Evolutionary conservation across 2,888 invertebrate genomes (phyloP).

Genomic region (Autographa gamma): DNA sequence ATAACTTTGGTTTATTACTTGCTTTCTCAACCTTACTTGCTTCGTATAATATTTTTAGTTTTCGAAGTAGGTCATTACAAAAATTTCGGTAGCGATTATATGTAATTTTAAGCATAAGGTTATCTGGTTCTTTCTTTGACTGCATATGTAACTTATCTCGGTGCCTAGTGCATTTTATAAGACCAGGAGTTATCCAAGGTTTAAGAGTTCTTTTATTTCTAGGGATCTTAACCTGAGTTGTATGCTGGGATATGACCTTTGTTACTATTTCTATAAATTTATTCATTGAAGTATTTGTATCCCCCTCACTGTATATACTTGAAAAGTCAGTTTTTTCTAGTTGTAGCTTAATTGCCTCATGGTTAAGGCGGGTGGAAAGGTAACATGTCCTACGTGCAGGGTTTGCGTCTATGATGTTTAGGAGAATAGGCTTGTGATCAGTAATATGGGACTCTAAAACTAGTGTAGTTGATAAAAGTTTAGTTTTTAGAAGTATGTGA

Average conservation of each 20-base stretch:
- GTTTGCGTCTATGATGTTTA: background rate
- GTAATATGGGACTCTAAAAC: slow-evolving; percentile 7
- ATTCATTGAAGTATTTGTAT: background rate
- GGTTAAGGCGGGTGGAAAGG: background rate
- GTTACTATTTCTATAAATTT: background rate
- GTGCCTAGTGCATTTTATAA: slow-evolving; percentile 1
- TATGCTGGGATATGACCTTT: background rate
- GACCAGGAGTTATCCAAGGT: background rate
- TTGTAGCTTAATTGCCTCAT: background rate
- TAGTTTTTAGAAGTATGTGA: background rate
- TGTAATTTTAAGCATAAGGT: background rate
- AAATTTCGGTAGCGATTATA: slow-evolving; percentile 7
- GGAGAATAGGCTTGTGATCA: slow-evolving; percentile 7
- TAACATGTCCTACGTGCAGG: background rate
- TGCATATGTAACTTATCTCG: slow-evolving; percentile 6
- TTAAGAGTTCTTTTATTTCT: background rate
- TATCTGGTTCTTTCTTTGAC: background rate
- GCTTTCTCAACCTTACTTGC: background rate
- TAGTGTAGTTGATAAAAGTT: background rate
- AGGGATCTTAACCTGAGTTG: background rate
- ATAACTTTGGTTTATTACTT: slow-evolving; percentile 4
- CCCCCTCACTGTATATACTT: background rate
- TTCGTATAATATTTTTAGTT: slow-evolving; percentile 10
- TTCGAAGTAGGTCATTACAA: background rate
- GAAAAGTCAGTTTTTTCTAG: slow-evolving; percentile 2